Percentiles rank a stretch among this genome's conserved stretches.
Conservation (phyloP, 2,888 invertebrate species). For the Sarcophaga subvicina region DNA sequence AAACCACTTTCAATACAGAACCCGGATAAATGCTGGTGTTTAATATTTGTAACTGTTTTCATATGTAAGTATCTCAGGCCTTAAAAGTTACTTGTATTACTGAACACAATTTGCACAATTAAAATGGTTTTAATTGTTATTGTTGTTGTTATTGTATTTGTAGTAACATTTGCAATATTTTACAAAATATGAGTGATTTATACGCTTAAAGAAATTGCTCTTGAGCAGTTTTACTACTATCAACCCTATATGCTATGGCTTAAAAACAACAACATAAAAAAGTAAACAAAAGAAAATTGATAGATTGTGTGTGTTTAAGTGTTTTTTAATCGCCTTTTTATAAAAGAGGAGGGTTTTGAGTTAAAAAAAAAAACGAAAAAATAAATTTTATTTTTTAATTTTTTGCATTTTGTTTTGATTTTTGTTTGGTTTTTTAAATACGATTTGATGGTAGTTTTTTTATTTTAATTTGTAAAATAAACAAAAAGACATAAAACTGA, state of each 20-base stretch:
- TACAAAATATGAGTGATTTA: conserved; percentile 5
- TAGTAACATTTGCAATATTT: not conserved
- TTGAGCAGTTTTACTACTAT: not conserved
- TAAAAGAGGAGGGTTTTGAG: not conserved
- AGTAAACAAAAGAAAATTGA: too few species aligned
- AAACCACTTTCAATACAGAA: not conserved
- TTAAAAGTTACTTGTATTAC: not conserved
- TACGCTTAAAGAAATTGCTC: not conserved
- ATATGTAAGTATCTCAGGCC: conserved; percentile 1
- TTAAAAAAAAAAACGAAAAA: not conserved
- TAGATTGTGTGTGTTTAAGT: not conserved
- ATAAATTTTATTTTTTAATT: not conserved
- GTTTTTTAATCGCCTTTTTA: not conserved
- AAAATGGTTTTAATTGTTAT: not conserved
- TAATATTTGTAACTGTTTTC: not conserved
- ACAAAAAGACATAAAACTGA: conserved; percentile 12
- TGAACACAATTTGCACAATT: not conserved
- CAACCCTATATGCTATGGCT: not conserved
- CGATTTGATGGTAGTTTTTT: not conserved
- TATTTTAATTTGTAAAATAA: not conserved
- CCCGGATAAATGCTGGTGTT: conserved; percentile 11
- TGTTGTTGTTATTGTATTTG: too few species aligned
- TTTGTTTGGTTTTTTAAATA: not conserved
- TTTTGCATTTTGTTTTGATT: too few species aligned
- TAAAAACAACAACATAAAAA: too few species aligned